Evolutionary conservation across 2,888 invertebrate species (phyloP), one percentile per base, ranked within the genome.

Genomic region (Neria commutata): DNA sequence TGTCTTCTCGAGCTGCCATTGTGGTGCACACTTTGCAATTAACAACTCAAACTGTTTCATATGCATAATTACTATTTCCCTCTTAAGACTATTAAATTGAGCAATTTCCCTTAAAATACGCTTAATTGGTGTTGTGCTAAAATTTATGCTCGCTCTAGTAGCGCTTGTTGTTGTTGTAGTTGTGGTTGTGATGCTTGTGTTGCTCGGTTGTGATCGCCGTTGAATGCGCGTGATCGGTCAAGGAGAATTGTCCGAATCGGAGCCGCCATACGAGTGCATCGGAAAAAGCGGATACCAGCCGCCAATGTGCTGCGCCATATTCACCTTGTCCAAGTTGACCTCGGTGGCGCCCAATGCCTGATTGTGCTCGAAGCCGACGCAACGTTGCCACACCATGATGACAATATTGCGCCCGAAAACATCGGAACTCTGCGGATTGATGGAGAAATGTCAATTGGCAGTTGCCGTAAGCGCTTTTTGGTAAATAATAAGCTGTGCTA

Each of bases 211-310:
- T n/a, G n/a, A 19, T 26, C 16, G 23, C 33, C 21, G 48, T 56
- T 25, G 19, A 2, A 25, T 62, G 63, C 42, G 68, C 75, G 77
- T 78, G 68, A 76, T 79, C 78, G 81, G 82, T 82, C 82, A 82
- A 78, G 82, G 82, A 77, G 82, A 82, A 73, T 81, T 80, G 68
- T 81, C 81, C 46, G 82, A 80, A 60, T 82, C 90, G 23, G 88
- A 87, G 54, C 89, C 91, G 58, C 89, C 91, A 64, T 92, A 86
- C 54, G 91, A 90, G 72, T 91, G 90, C 79, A 93, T 91, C 33
- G 94, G 92, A 83, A 94, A 94, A 67, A 96, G 85, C 63, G 93
- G 92, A 84, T 95, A 96, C 95, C 95, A 95, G 65, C 93, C 92
- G 72, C 89, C 88, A 46, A 91, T 91, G 70, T 91, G 87, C 77